Base-by-base conservation (phyloP, 2,113 vertebrate genomes). In the Oenanthe oenanthe region DNA sequence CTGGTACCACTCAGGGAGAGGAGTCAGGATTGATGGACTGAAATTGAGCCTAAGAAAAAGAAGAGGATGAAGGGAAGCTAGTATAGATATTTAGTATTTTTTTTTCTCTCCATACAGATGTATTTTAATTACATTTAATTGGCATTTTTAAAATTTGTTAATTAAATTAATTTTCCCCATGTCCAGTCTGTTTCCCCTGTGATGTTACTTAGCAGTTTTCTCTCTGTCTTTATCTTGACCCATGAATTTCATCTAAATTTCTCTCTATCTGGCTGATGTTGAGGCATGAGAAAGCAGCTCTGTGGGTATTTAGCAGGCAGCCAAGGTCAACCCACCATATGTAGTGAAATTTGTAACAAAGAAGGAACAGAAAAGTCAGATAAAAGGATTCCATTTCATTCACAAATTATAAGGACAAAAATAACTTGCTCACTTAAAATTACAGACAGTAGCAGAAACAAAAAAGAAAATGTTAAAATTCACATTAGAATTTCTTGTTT, bases 1-100 rank as follows among this genome's bases (percentile, higher is more conserved):
- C 13, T 31, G 61, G 12, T 0, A 0, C 10, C 1, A 5, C 18
- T 68, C 10, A 22, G 13, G 9, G 7, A n/a, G 10, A 60, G 7
- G 12, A 63, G 28, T 25, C 8, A 6, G 19, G 18, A 87, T 6
- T 29, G 19, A 75, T 62, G 5, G 38, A 60, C 3, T 48, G 28
- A 88, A 71, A 21, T 1, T 61, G 19, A 85, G 26, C 8, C 51
- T 51, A n/a, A 9, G 3, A 81, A 67, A 88, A 88, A 60, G 15
- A 11, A 48, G 7, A 73, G 18, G 14, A 3, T 45, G 50, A 85
- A 62, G 5, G 4, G 8, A 85, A 73, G 20, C 6, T 29, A 31
- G 7, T 51, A 47, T 56, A 48, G 12, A 9, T 36, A 51, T 29
- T 85, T 65, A 28, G 19, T 36, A 25, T 40, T 83, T 80, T 62